A percentile compares a stretch with the other conserved stretches of the same genome.
Conservation (phyloP, 2,113 vertebrate genomes). For the Anthoscopus minutus region DNA sequence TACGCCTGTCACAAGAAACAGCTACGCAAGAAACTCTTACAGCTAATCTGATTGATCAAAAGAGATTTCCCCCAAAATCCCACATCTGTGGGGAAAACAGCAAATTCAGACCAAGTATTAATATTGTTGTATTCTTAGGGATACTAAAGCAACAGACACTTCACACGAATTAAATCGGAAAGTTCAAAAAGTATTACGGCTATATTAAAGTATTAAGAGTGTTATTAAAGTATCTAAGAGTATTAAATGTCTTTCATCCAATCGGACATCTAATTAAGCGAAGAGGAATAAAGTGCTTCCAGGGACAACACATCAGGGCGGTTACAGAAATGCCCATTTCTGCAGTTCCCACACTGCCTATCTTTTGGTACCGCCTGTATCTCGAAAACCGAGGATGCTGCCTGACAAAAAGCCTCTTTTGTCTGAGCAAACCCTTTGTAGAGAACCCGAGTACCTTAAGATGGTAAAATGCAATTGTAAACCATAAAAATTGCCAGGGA, state of each 20-base stretch:
- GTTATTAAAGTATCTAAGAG: background rate
- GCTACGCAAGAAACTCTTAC: background rate
- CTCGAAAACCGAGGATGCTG: background rate
- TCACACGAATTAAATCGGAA: background rate
- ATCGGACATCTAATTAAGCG: background rate
- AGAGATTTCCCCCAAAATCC: background rate
- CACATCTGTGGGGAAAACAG: background rate
- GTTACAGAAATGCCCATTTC: background rate
- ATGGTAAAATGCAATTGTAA: constrained; percentile 1
- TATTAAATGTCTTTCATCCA: background rate
- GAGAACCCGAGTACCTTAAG: background rate
- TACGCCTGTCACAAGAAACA: background rate
- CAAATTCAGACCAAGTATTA: background rate
- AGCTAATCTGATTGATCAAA: background rate
- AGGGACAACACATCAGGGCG: background rate
- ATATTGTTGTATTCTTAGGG: fast-evolving
- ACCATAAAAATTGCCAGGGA: constrained; percentile 39
- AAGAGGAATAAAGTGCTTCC: background rate
- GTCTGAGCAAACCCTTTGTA: constrained; percentile 9
- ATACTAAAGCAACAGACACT: background rate
- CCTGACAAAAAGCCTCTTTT: constrained; percentile 8
- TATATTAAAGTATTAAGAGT: background rate
- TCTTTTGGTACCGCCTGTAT: background rate
- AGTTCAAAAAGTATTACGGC: background rate
- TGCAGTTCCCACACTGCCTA: background rate